Base-by-base conservation (phyloP, 2,888 invertebrate species). In the Therioaphis trifolii region DNA sequence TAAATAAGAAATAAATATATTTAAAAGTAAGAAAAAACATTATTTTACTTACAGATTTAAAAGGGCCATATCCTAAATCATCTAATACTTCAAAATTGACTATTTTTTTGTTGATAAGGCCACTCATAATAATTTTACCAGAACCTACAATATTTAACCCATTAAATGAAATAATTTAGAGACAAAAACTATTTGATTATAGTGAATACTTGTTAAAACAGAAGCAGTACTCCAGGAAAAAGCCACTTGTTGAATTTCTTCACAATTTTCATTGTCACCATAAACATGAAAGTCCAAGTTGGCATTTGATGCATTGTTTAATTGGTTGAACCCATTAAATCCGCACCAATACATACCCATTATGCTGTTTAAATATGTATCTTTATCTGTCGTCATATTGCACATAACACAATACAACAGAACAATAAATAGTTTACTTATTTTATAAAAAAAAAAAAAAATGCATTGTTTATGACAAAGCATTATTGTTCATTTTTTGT, bases 151-250 rank as follows among this genome's bases (percentile, higher is more conserved):
- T 52, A 77, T n/a, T 72, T 35, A 49, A 58, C 21, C 21, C 1
- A 76, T 18, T 29, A 29, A 49, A 15, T 40, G 35, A 35, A 35
- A 35, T 35, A 15, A 40, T 63, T 27, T 21, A 11, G n/a, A 24
- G 35, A 52, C 3, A 55, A 55, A 21, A 55, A 35, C 3, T 35
- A 18, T 52, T 12, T 18, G 18, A 55, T 55, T 43, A 14, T 43
- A 27, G 43, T 43, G 18, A 74, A 78, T 84, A 85, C 85, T 72
- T 69, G 85, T 79, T n/a, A 85, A 71, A 76, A 85, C 40, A 24
- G 84, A 80, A 84, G 85, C 76, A 55, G 69, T 52, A 80, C 84
- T 84, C 85, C 85, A 85, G 49, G 85, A 79, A 71, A 85, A 85
- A 21, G 80, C 66, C n/a, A 85, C 71, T 40, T 49, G 80, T 72